Evolutionary conservation across 2,113 vertebrate species (phyloP).

Genomic region (Psammodynastes pulverulentus): DNA sequence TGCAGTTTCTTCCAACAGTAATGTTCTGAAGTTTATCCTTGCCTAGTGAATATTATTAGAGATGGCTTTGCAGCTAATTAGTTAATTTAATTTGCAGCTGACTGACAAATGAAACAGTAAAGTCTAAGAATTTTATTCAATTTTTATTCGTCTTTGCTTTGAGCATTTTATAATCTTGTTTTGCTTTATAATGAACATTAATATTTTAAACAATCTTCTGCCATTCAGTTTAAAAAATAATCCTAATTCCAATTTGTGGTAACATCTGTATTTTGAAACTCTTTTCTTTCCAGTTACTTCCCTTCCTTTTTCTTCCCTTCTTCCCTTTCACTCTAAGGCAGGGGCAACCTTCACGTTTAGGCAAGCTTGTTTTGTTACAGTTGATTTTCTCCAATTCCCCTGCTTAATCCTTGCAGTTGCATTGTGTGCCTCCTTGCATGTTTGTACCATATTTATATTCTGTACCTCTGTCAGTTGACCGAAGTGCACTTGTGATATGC

Average conservation of each 20-base stretch:
- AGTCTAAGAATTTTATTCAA: neutral
- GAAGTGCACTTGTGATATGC: neutral
- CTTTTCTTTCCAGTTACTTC: neutral
- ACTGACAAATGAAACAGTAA: neutral
- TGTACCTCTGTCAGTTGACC: neutral
- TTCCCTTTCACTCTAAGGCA: neutral
- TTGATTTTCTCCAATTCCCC: neutral
- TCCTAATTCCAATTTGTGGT: neutral
- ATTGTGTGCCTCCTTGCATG: neutral
- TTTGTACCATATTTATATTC: neutral
- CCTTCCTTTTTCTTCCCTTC: neutral
- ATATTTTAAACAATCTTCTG: neutral
- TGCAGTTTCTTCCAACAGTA: neutral
- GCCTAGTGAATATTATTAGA: neutral
- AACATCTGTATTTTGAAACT: neutral
- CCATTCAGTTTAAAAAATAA: neutral
- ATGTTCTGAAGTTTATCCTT: neutral
- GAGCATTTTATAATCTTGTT: neutral
- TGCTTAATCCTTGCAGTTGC: neutral
- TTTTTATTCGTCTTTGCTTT: neutral
- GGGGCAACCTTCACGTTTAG: neutral
- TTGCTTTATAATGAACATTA: neutral
- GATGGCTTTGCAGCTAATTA: neutral
- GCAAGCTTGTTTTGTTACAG: neutral
- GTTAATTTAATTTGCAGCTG: neutral